phyloP scores from a whole-genome alignment of 2,113 vertebrate species.

The Stomatorhinus ivindoensis region DNA sequence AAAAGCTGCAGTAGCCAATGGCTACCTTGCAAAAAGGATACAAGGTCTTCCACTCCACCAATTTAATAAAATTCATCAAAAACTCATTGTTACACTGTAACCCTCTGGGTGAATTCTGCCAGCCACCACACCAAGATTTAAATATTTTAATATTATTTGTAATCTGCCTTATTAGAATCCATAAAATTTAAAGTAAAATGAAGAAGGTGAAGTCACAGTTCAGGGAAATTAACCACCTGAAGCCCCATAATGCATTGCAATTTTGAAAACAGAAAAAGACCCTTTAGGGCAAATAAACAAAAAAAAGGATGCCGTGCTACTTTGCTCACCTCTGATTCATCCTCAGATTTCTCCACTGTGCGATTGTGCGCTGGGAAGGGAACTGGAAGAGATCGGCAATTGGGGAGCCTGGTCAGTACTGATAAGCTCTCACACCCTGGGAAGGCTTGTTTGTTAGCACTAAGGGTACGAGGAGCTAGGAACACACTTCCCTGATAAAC shows the following conservation, averaged over 20 bases:
- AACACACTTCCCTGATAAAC: background rate
- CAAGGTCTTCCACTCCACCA: background rate
- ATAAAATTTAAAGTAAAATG: background rate
- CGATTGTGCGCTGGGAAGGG: constrained; percentile 76
- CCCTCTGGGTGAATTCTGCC: background rate
- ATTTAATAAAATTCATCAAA: background rate
- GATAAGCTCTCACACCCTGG: background rate
- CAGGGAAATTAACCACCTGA: background rate
- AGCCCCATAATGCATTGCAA: background rate
- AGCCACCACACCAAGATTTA: background rate
- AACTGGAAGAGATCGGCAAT: constrained; percentile 51
- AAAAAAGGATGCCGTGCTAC: background rate
- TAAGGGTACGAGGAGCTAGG: background rate
- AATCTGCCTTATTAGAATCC: background rate
- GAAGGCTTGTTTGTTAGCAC: background rate
- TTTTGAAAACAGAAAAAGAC: background rate
- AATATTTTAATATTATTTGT: background rate
- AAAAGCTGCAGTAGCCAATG: background rate
- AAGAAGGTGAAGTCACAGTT: background rate
- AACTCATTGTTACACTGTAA: background rate
- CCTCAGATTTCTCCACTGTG: constrained; percentile 75
- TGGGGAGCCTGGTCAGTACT: background rate
- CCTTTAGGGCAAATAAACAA: background rate
- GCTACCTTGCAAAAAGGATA: background rate
- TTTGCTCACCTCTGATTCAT: constrained; percentile 76